Conservation (phyloP, 2,888 invertebrate genomes). For the Nemurella pictetii region DNA sequence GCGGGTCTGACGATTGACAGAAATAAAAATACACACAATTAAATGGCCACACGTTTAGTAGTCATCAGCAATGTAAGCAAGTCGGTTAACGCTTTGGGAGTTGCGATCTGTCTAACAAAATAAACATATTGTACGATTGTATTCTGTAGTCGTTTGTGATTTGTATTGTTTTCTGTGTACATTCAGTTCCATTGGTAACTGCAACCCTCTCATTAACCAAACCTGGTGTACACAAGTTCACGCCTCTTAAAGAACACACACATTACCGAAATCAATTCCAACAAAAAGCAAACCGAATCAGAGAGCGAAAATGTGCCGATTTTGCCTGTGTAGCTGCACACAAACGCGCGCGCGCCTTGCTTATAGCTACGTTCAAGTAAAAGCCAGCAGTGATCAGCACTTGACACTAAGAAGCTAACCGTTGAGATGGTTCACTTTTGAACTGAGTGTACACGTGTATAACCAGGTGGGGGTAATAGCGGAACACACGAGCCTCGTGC, state of each 20-base stretch:
- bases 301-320: no score
- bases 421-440: conserved; percentile 9
- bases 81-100: conserved; percentile 31
- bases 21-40: no score
- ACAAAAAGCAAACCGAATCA: no score
- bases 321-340: no score
- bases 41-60: no score
- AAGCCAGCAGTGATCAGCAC: no score
- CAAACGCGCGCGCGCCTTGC: no score
- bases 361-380: no score
- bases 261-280: neutral
- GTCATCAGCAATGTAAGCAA: neutral
- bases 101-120: conserved; percentile 28
- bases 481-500: conserved; percentile 63
- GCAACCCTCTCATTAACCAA: conserved; percentile 39
- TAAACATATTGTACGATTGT: conserved; percentile 37
- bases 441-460: conserved; percentile 44
- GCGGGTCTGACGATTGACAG: neutral
- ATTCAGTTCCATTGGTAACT: conserved; percentile 42
- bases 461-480: conserved; percentile 41
- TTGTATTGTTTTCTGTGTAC: conserved; percentile 43
- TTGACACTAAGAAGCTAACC: no score
- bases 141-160: conserved; percentile 41
- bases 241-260: conserved; percentile 32
- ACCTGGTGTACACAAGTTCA: conserved; percentile 43